These are phyloP conservation scores for Coremacera marginata DNA, from an alignment of 2,888 invertebrate genomes.

Conservation along the genomic window DNA sequence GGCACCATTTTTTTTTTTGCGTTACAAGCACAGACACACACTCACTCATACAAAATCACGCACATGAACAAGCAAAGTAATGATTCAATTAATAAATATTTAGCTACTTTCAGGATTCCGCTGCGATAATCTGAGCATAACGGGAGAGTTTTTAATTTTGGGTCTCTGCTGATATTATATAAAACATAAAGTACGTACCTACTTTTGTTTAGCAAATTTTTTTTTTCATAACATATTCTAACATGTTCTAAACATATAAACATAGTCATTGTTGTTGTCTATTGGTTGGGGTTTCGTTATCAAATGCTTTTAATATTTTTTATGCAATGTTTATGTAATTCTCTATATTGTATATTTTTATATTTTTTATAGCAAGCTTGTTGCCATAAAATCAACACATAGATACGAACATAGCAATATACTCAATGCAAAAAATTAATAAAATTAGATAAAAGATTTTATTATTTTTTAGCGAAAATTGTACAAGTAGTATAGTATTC, in stretches of 20 bases:
- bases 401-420: background rate
- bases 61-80: background rate
- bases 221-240: too few relatives aligned
- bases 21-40: background rate
- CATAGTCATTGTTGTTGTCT: background rate
- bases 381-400: conserved; percentile 7
- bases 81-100: conserved; percentile 25
- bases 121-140: background rate
- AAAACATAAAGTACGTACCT: background rate
- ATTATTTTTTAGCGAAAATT: too few relatives aligned
- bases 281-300: background rate
- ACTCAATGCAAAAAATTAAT: background rate
- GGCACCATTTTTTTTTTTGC: background rate
- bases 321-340: conserved; percentile 33
- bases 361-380: conserved; percentile 14
- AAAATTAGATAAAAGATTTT: background rate
- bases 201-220: too few relatives aligned
- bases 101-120: background rate
- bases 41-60: background rate
- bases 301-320: conserved; percentile 28
- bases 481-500: too few relatives aligned
- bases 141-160: conserved; percentile 11
- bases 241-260: too few relatives aligned
- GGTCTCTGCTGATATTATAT: background rate
- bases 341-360: conserved; percentile 29